A percentile compares a stretch with the other conserved stretches of the same genome.
These are phyloP conservation scores for Apodemia duryi DNA, from an alignment of 2,888 invertebrate genomes.

Conservation along the genomic window DNA sequence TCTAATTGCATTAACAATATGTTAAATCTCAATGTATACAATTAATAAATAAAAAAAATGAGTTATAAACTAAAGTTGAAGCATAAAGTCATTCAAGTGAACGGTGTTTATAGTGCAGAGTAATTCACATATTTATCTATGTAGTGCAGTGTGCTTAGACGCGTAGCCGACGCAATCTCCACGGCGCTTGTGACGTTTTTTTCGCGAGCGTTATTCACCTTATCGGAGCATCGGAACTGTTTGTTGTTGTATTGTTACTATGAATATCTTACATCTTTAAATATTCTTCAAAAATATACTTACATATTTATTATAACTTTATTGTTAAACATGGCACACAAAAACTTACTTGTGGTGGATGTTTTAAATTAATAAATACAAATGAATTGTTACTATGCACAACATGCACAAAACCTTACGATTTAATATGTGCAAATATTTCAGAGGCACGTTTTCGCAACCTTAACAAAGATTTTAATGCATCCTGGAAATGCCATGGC, in stretches of 20 bases:
- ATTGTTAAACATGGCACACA: neutral
- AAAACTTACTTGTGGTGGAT: neutral
- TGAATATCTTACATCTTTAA: too few species aligned
- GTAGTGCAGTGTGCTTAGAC: neutral
- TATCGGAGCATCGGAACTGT: too few species aligned
- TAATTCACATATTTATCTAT: too few species aligned
- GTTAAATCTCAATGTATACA: too few species aligned
- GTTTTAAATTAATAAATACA: neutral
- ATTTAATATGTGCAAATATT: slow-evolving; percentile 1
- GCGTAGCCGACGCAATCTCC: neutral
- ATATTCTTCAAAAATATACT: too few species aligned
- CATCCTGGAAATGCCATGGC: neutral
- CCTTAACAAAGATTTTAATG: neutral
- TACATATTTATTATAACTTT: too few species aligned
- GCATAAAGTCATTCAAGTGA: too few species aligned
- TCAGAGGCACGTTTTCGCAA: neutral
- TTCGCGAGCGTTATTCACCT: neutral
- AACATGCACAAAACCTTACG: neutral
- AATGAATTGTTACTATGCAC: neutral
- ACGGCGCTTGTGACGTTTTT: neutral
- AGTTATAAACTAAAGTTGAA: too few species aligned
- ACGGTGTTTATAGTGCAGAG: too few species aligned
- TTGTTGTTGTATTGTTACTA: too few species aligned
- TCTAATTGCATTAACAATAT: too few species aligned
- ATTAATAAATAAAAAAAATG: too few species aligned